Base-by-base conservation (phyloP, 2,113 vertebrate genomes). In the Reinhardtius hippoglossoides region DNA sequence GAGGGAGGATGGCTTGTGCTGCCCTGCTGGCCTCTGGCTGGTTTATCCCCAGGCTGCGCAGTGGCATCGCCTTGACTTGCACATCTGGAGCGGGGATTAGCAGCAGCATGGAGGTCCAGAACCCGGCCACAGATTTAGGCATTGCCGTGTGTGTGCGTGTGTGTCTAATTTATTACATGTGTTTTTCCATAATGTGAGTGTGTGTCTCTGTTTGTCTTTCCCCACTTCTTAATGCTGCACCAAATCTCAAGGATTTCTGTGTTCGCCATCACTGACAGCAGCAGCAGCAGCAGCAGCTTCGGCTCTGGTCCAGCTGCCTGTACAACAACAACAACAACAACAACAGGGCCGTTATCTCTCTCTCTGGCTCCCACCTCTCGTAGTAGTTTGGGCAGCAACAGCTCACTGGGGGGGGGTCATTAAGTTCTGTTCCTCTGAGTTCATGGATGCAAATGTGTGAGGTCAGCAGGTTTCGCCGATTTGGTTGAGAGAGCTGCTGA, bases 401-500 rank as follows among this genome's bases (percentile, higher is more conserved):
- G 9, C 62, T 67, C 20, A 57, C 60, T 67, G 48, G 23, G 24
- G 5, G 37, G 48, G 26, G 74, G 71, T 85, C 64, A 83, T 81
- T 76, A 59, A 70, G 66, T 83, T 81, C 59, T 76, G 67, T 60
- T 80, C 57, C 56, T 80, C 74, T 78, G 71, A 35, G 80, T 75
- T 76, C 46, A 31, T 31, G 31, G 31, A 31, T 31, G 31, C 27
- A 54, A 31, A 23, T 23, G 37, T 78, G 42, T 80, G 74, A 71
- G 81, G 85, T 91, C 83, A 88, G 84, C 90, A 87, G 48, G 27
- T 80, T 82, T 76, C n/a, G 20, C 5, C 5, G 73, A 87, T 86
- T 56, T 81, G 80, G 76, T 64, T 80, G 84, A 80, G 81, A 79
- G 77, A 76, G 24, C 81, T 88, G 88, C 91, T 89, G 87, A 92